A percentile compares a stretch with the other conserved stretches of the same genome.
These are phyloP conservation scores for Charaxes varanes DNA, from an alignment of 1,140 invertebrate species.

Conservation along the genomic window DNA sequence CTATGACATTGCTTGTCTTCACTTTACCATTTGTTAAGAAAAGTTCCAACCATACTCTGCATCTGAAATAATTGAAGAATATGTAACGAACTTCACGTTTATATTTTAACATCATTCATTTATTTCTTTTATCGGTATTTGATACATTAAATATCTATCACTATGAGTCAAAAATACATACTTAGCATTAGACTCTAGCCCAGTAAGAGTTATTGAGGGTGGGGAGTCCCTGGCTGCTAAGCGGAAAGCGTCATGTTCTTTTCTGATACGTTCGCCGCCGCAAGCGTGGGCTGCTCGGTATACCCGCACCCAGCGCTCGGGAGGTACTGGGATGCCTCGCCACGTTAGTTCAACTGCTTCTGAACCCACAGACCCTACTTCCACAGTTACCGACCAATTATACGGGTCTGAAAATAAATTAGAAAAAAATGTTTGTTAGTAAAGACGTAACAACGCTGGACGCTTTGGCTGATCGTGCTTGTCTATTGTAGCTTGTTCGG, in stretches of 20 bases:
- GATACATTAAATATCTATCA: no score
- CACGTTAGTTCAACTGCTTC: slow-evolving; percentile 85
- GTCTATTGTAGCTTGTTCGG: not conserved
- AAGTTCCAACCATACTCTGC: slow-evolving; percentile 89
- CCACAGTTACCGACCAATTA: slow-evolving; percentile 85
- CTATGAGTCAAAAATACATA: no score
- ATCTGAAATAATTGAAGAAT: slow-evolving; percentile 76
- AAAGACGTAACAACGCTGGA: no score
- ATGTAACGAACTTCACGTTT: no score
- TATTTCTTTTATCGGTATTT: no score
- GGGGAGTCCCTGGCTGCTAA: slow-evolving; percentile 86
- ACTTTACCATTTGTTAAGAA: slow-evolving; percentile 92
- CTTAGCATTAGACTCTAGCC: slow-evolving; percentile 85
- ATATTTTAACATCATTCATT: no score
- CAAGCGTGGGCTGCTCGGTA: slow-evolving; percentile 85
- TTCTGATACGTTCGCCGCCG: slow-evolving; percentile 82
- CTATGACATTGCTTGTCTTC: slow-evolving; percentile 91
- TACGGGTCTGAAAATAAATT: slow-evolving; percentile 79
- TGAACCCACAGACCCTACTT: slow-evolving; percentile 83
- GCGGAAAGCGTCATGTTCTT: slow-evolving; percentile 88
- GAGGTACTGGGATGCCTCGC: slow-evolving; percentile 88
- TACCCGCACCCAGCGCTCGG: slow-evolving; percentile 93
- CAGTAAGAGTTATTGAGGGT: slow-evolving; percentile 70
- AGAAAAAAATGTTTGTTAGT: not conserved
- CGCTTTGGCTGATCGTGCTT: not conserved